Percentiles rank a stretch among this genome's conserved stretches.
Conservation (phyloP, 64 coral and sea anemone species). For the Pocillopora damicornis region DNA sequence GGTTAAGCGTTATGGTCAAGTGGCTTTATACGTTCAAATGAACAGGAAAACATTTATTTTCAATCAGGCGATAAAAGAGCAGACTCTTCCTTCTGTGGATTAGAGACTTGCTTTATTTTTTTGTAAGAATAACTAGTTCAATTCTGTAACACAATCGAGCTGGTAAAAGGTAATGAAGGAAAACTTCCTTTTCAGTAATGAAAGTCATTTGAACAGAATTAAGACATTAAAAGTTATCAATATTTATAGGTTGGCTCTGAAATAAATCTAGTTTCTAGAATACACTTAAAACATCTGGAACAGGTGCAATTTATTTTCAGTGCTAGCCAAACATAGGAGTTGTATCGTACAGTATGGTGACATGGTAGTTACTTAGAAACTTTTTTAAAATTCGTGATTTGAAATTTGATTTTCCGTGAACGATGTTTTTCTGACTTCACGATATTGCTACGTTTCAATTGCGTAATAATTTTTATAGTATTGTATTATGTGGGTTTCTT, state of each 20-base stretch:
- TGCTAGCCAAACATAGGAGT: neutral
- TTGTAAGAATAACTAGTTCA: neutral
- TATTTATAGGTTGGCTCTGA: constrained; percentile 13
- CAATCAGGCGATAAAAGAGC: neutral
- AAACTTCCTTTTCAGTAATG: neutral
- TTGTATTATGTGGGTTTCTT: no score
- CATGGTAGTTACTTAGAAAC: neutral
- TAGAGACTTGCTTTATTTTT: neutral
- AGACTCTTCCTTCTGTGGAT: no score
- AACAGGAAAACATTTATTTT: neutral
- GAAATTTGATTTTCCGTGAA: neutral
- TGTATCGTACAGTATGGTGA: neutral
- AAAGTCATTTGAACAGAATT: neutral
- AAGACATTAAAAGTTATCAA: constrained; percentile 3
- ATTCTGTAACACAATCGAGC: no score
- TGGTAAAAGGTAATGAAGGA: neutral
- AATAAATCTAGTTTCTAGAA: neutral
- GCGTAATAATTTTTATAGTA: no score
- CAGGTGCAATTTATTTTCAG: neutral
- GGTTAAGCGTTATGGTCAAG: neutral
- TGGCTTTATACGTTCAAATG: neutral
- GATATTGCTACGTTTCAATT: no score
- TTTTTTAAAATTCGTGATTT: neutral
- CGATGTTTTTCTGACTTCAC: no score
- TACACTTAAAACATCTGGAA: neutral